Conservation (phyloP, 2,113 vertebrate species). For the Chaetura pelagica region DNA sequence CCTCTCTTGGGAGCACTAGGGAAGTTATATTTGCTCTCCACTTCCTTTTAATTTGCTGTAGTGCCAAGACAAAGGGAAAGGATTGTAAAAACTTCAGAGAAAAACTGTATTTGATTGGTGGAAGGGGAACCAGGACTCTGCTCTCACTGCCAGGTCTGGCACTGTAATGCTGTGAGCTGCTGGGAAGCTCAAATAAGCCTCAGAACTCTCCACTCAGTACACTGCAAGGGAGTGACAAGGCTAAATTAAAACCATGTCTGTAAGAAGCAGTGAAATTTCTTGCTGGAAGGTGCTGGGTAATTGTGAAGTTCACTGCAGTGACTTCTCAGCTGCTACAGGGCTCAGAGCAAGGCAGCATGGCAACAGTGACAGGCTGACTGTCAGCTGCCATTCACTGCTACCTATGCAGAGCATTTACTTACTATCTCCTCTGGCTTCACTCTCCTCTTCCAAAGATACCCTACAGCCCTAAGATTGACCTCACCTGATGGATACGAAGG, state of each 20-base stretch:
- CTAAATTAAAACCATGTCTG: constrained; percentile 29
- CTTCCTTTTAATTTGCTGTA: neutral
- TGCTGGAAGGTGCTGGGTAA: constrained; percentile 15
- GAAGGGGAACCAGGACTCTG: neutral
- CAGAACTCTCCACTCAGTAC: neutral
- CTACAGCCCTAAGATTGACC: neutral
- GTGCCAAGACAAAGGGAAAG: neutral
- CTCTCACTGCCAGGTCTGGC: neutral
- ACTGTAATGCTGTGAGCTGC: neutral
- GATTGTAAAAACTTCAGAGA: neutral
- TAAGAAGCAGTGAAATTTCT: neutral
- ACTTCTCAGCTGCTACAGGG: neutral
- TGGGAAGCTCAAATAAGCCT: neutral
- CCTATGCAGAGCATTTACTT: neutral
- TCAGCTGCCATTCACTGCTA: neutral
- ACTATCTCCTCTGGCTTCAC: neutral
- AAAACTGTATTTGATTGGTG: neutral
- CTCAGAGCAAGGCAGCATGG: neutral
- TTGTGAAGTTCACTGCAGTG: neutral
- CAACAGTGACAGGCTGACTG: neutral
- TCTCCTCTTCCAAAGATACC: neutral
- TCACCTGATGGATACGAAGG: neutral
- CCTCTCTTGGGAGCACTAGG: neutral
- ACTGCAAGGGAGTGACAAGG: neutral
- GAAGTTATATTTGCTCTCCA: neutral